Evolutionary conservation across 2,888 invertebrate genomes (phyloP).

Genomic region (Metopia argyrocephala): DNA sequence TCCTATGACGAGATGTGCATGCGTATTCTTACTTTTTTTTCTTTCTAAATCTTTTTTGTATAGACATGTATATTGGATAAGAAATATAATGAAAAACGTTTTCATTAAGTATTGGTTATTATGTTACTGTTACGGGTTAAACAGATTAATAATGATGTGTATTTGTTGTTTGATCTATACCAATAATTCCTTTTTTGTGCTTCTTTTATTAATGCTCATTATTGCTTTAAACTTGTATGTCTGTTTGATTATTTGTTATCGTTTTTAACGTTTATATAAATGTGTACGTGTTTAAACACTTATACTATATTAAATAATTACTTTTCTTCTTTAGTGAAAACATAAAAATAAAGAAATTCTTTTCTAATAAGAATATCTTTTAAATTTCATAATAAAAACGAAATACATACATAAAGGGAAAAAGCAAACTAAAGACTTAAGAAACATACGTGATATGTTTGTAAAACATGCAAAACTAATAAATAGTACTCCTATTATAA

Average conservation of each 20-base stretch:
- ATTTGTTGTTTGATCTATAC: conserved; percentile 47
- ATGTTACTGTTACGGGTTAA: conserved; percentile 63
- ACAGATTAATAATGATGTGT: conserved; percentile 62
- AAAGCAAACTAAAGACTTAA: conserved; percentile 37
- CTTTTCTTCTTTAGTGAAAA: conserved; percentile 31
- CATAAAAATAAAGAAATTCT: conserved; percentile 25
- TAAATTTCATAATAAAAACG: conserved; percentile 33
- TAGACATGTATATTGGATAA: conserved; percentile 25
- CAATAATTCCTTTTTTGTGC: not conserved
- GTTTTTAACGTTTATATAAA: not conserved
- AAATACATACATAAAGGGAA: not conserved
- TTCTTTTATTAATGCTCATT: not conserved
- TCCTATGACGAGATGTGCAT: not conserved
- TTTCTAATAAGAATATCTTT: conserved; percentile 36
- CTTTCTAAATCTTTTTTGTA: not conserved
- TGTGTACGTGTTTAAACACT: conserved; percentile 51
- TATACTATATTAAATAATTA: conserved; percentile 56
- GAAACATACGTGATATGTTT: conserved; percentile 51
- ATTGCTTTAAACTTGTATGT: not conserved
- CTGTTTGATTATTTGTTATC: not conserved
- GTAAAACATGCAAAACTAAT: conserved; percentile 22
- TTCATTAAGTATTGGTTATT: conserved; percentile 63
- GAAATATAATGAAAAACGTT: conserved; percentile 58
- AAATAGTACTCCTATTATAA: not conserved
- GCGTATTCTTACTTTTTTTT: not conserved